These are phyloP conservation scores for Octodon degus DNA, from an alignment of 2,113 vertebrate species.

Conservation along the genomic window DNA sequence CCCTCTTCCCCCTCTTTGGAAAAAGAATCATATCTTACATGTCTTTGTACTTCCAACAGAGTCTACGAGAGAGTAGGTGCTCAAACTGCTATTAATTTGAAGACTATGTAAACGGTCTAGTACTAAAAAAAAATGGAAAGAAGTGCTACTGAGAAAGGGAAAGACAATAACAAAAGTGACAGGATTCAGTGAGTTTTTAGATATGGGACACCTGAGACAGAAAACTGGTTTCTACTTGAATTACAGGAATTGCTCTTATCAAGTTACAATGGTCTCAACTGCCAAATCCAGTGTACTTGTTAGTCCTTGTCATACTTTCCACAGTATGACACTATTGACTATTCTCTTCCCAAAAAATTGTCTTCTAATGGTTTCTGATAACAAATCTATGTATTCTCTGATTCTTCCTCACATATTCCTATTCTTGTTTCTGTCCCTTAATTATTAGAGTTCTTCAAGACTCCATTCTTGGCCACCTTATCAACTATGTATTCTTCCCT, in stretches of 20 bases:
- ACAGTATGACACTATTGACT: conserved; percentile 75
- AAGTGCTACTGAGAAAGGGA: conserved; percentile 83
- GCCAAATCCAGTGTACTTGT: conserved; percentile 67
- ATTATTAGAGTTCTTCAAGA: conserved; percentile 59
- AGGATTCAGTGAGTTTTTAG: conserved; percentile 76
- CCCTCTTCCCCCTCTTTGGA: conserved; percentile 78
- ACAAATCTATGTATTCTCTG: conserved; percentile 46
- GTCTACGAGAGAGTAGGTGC: conserved; percentile 84
- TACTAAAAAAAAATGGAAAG: conserved; percentile 84
- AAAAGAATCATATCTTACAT: conserved; percentile 83
- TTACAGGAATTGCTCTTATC: conserved; percentile 58
- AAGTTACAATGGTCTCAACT: conserved; percentile 46
- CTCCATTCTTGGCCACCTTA: conserved; percentile 23
- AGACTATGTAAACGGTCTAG: conserved; percentile 84
- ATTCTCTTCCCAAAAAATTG: conserved; percentile 72
- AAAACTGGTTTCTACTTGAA: conserved; percentile 72
- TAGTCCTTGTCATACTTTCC: conserved; percentile 71
- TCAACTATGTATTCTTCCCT: conserved; percentile 7
- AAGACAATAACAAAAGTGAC: conserved; percentile 81
- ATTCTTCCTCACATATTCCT: conserved; percentile 55
- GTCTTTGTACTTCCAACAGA: conserved; percentile 84
- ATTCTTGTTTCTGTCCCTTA: conserved; percentile 79
- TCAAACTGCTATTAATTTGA: conserved; percentile 84
- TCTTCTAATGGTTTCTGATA: conserved; percentile 73
- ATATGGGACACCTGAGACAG: conserved; percentile 63